A percentile compares a stretch with the other conserved stretches of the same genome.
These are phyloP conservation scores for Sus scrofa DNA, from an alignment of 2,113 vertebrate species.

Conservation along the genomic window DNA sequence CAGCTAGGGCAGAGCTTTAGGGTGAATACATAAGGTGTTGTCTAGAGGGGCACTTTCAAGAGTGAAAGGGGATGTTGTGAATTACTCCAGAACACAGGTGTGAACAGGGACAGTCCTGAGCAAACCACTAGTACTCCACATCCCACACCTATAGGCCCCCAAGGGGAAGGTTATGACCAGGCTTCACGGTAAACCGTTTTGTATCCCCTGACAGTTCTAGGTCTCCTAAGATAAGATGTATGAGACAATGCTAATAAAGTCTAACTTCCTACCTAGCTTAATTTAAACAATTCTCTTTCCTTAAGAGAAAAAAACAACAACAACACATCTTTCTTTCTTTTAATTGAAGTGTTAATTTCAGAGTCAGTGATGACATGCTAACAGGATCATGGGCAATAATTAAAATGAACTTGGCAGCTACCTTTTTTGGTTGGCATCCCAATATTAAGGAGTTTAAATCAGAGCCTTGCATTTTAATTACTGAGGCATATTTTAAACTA, in stretches of 20 bases:
- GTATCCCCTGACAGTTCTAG: neutral
- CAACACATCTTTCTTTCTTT: too few relatives aligned
- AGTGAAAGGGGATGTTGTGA: neutral
- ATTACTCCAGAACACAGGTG: neutral
- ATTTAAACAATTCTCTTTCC: neutral
- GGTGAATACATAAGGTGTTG: neutral
- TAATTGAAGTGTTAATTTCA: too few relatives aligned
- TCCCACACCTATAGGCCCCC: neutral
- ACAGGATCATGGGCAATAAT: neutral
- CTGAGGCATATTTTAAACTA: neutral
- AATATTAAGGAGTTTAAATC: neutral
- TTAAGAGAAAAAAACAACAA: constrained; percentile 13
- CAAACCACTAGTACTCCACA: neutral
- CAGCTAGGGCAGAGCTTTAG: neutral
- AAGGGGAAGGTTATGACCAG: neutral
- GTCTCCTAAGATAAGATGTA: neutral
- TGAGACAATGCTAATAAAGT: neutral
- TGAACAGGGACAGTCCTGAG: neutral
- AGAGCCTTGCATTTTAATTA: neutral
- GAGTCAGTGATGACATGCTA: neutral
- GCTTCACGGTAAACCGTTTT: neutral
- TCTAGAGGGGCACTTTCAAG: neutral
- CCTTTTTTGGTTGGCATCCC: neutral
- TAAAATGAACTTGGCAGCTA: neutral
- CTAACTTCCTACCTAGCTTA: constrained; percentile 11